Evolutionary conservation across 2,888 invertebrate species (phyloP).

Genomic region (Chloroclysta siterata): DNA sequence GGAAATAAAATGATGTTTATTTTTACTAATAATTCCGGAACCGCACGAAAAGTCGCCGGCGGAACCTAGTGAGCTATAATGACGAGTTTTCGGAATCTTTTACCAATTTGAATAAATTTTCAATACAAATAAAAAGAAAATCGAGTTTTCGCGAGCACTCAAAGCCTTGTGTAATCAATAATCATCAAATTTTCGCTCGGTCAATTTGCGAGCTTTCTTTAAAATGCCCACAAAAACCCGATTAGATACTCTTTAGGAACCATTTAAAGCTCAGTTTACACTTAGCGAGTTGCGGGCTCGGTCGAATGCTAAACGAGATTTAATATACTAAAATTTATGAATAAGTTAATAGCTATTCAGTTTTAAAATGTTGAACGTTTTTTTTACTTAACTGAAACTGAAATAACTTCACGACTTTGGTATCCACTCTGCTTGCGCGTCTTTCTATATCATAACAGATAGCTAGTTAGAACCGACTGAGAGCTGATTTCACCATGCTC

Average conservation of each 20-base stretch:
- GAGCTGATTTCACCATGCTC: too few relatives aligned
- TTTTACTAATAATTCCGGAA: too few relatives aligned
- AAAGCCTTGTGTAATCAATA: constrained; percentile 25
- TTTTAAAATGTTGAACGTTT: too few relatives aligned
- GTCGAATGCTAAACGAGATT: not conserved
- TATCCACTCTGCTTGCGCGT: too few relatives aligned
- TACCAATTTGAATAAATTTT: not conserved
- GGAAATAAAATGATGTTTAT: too few relatives aligned
- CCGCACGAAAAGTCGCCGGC: too few relatives aligned
- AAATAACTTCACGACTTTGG: too few relatives aligned
- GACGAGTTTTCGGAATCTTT: not conserved
- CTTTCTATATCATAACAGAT: not conserved
- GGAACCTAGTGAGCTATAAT: not conserved
- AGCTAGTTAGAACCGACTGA: not conserved
- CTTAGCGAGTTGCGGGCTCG: not conserved
- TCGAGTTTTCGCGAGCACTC: not conserved
- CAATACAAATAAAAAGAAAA: not conserved
- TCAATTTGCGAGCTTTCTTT: constrained; percentile 22
- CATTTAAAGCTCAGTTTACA: constrained; percentile 16
- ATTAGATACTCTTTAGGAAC: constrained; percentile 26
- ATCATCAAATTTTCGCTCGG: constrained; percentile 17
- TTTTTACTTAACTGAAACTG: too few relatives aligned
- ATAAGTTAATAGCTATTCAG: too few relatives aligned
- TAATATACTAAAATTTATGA: too few relatives aligned
- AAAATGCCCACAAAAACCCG: constrained; percentile 27